phyloP scores from a whole-genome alignment of 2,797 vertebrate genomes.

The Macrochelys suwanniensis region DNA sequence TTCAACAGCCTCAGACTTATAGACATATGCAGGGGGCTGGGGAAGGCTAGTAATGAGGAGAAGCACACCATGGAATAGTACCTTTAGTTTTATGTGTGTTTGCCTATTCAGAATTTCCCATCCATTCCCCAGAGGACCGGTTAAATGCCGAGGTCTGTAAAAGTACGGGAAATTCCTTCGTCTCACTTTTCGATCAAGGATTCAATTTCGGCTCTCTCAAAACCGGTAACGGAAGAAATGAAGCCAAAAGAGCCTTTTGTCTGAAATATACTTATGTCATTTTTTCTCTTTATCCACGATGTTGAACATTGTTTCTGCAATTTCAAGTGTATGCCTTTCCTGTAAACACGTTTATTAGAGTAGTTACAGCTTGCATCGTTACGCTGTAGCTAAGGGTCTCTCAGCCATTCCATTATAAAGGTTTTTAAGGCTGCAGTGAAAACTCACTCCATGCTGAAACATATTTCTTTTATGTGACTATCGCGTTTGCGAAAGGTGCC shows the following conservation, averaged over 20 bases:
- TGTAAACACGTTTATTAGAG: not conserved
- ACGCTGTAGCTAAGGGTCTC: not conserved
- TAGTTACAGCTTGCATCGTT: accelerated
- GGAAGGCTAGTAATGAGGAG: not conserved
- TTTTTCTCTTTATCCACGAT: not conserved
- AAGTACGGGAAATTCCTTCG: not conserved
- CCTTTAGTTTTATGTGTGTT: not conserved
- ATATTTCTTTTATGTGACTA: not conserved
- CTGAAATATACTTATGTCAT: not conserved
- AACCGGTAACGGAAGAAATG: not conserved
- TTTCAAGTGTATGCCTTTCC: accelerated
- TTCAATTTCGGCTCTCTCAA: not conserved
- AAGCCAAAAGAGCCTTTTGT: not conserved
- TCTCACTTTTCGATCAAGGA: accelerated
- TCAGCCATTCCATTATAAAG: not conserved
- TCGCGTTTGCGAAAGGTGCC: not conserved
- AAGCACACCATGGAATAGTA: not conserved
- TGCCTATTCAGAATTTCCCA: not conserved
- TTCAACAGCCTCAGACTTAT: not conserved
- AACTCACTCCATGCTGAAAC: accelerated
- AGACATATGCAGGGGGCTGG: not conserved
- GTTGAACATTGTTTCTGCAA: not conserved
- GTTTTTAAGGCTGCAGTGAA: not conserved
- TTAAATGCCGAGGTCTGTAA: accelerated
- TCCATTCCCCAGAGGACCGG: not conserved